Base-by-base conservation (phyloP, 1,140 invertebrate genomes). In the Dendrolimus kikuchii region DNA sequence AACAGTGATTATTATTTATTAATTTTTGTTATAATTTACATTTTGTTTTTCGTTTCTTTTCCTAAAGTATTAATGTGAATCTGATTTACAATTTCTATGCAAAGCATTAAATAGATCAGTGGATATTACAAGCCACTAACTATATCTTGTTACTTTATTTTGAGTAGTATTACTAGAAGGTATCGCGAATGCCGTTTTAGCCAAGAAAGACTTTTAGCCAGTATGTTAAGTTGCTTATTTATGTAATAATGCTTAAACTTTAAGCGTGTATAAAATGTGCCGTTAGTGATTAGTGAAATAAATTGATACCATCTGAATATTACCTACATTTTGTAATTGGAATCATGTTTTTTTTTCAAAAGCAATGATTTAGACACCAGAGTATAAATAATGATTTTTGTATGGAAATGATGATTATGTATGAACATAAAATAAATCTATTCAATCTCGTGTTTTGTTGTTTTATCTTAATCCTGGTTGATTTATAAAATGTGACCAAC, bases 121-220 rank as follows among this genome's bases (percentile, higher is more conserved):
- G 51, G 51, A 42, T 60, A 54, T 54, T 45, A 51, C 9, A n/a
- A 8, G 41, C 50, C 9, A 41, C 38, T 38, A 38, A 49, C 48
- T 61, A n/a, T n/a, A n/a, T n/a, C 45, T 60, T 53, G 50, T 50
- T 55, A 62, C 59, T 60, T 67, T 73, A 72, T 73, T 62, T 74
- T 69, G 62, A 65, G 66, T 71, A 75, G 71, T 80, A 78, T 81
- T 80, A 81, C 65, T 81, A 72, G 68, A 40, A 64, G 76, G 74
- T 69, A 66, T 54, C 49, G 55, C 57, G 53, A 54, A 50, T 70
- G 71, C 73, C 70, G 60, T 70, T 71, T 71, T 76, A 78, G 74
- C 64, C 70, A 77, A 74, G 69, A 82, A 80, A 81, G 78, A 81
- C 79, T 83, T 79, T 74, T 78, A 79, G 71, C 69, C 51, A 10